phyloP scores from a whole-genome alignment of 35 echinoderm and acorn worm genomes.

The Holothuria glaberrima region DNA sequence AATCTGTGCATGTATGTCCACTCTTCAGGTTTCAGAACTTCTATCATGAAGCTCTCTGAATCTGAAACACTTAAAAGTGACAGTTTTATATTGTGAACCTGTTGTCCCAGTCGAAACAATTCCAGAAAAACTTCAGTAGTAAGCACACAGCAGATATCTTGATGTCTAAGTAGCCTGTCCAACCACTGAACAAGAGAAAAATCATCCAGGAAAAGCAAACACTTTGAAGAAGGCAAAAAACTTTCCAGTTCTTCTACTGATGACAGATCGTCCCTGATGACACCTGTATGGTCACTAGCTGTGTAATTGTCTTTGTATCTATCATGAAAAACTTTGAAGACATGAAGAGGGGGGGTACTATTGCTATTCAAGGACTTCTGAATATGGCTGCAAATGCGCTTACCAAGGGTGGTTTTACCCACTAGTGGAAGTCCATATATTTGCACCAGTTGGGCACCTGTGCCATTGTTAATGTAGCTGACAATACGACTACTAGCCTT shows the following conservation, averaged over 20 bases:
- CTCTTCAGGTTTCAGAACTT: constrained; percentile 15
- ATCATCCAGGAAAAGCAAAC: not conserved
- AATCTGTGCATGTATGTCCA: constrained; percentile 13
- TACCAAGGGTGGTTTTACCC: constrained; percentile 1
- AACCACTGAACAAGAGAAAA: not conserved
- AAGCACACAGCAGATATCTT: not conserved
- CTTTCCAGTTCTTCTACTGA: too few relatives aligned
- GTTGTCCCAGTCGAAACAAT: not conserved
- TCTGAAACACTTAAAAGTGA: not conserved
- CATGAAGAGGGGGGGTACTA: not conserved
- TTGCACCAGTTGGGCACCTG: not conserved
- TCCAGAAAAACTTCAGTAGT: not conserved
- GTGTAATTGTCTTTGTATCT: not conserved
- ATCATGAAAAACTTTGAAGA: not conserved
- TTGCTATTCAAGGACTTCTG: not conserved
- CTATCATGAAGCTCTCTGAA: constrained; percentile 7
- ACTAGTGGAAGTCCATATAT: constrained; percentile 18
- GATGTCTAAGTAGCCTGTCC: not conserved
- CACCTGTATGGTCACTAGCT: too few relatives aligned
- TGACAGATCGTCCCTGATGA: too few relatives aligned
- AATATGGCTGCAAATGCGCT: not conserved
- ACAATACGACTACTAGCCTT: not conserved
- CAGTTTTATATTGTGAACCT: not conserved
- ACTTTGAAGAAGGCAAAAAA: not conserved
- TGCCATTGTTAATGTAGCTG: not conserved